A percentile compares a stretch with the other conserved stretches of the same genome.
phyloP scores from a whole-genome alignment of 2,888 invertebrate species.

The Stegophylla sp. region DNA sequence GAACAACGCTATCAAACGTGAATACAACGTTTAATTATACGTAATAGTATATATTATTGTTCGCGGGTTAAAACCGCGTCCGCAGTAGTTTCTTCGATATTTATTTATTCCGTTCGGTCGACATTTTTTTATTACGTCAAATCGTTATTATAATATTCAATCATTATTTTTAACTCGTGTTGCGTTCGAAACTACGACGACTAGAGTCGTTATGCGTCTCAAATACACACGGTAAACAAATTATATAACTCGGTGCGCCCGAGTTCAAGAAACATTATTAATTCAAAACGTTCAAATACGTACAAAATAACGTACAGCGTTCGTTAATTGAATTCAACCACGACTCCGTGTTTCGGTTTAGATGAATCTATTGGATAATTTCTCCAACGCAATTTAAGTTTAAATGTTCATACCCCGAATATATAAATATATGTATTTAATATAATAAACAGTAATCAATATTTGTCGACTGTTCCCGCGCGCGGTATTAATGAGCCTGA shows the following conservation, averaged over 20 bases:
- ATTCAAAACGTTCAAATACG: slow-evolving; percentile 20
- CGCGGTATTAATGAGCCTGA: too few species aligned
- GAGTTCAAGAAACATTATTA: slow-evolving; percentile 30
- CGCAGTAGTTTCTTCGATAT: too few species aligned
- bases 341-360: background rate
- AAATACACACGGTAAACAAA: background rate
- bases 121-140: slow-evolving; percentile 3
- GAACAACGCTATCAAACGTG: too few species aligned
- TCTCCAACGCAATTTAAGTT: slow-evolving; percentile 11
- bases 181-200: background rate
- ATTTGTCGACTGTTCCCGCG: background rate
- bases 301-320: background rate
- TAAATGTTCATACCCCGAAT: background rate
- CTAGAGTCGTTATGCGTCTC: background rate
- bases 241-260: background rate
- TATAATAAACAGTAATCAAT: background rate
- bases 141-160: background rate
- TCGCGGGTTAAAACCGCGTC: too few species aligned
- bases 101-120: too few species aligned
- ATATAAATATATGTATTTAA: background rate
- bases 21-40: too few species aligned
- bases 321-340: slow-evolving; percentile 22
- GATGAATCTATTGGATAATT: slow-evolving; percentile 29
- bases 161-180: slow-evolving; percentile 5
- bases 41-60: too few species aligned